These are phyloP conservation scores for Caranx ignobilis DNA, from an alignment of 2,113 vertebrate genomes.

Conservation along the genomic window DNA sequence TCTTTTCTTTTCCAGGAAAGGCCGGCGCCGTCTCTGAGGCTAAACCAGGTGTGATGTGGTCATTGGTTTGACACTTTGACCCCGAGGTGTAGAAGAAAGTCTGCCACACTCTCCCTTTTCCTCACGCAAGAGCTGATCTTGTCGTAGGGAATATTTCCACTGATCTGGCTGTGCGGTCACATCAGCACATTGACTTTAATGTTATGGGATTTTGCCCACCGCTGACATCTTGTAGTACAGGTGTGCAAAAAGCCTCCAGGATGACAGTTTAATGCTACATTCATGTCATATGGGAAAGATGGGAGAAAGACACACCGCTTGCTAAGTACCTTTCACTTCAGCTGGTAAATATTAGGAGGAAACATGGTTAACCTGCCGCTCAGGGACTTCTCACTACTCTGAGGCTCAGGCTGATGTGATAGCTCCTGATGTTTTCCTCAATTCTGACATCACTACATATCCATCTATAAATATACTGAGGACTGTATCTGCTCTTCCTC, in stretches of 20 bases:
- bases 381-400: conserved; percentile 7
- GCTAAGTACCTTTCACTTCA: conserved; percentile 24
- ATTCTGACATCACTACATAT: conserved; percentile 21
- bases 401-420: conserved; percentile 40
- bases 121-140: conserved; percentile 63
- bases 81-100: conserved; percentile 48
- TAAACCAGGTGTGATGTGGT: conserved; percentile 62
- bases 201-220: conserved; percentile 57
- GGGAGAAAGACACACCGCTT: conserved; percentile 3
- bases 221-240: conserved; percentile 65
- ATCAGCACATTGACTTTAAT: conserved; percentile 60
- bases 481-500: neutral
- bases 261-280: conserved; percentile 64
- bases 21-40: conserved; percentile 27
- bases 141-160: conserved; percentile 63
- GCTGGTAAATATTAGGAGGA: conserved; percentile 17
- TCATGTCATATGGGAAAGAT: conserved; percentile 44
- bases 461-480: neutral
- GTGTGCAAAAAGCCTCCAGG: conserved; percentile 63
- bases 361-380: conserved; percentile 28
- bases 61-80: conserved; percentile 64
- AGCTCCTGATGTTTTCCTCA: conserved; percentile 36
- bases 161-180: conserved; percentile 34
- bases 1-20: conserved; percentile 30
- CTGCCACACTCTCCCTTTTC: conserved; percentile 33